phyloP scores from a whole-genome alignment of 1,140 invertebrate species.

The Drosophila ercepeae region DNA sequence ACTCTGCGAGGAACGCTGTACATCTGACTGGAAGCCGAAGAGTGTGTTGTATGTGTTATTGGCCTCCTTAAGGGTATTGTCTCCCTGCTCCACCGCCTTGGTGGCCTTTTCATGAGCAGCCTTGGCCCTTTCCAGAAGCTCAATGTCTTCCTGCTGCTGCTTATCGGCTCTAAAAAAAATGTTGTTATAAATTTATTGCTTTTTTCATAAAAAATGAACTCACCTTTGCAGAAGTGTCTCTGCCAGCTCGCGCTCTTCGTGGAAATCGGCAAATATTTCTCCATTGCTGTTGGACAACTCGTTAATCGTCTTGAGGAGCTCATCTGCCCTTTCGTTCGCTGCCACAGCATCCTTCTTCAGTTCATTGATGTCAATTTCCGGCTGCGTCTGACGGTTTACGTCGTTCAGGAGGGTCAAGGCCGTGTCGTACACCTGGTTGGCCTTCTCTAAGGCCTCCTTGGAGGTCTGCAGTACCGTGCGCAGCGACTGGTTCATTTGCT shows the following conservation, averaged over 20 bases:
- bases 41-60: slow-evolving; percentile 91
- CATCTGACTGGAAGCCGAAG: slow-evolving; percentile 94
- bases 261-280: slow-evolving; percentile 68
- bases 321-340: slow-evolving; percentile 85
- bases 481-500: slow-evolving; percentile 87
- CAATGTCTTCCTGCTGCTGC: slow-evolving; percentile 83
- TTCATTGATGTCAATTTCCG: slow-evolving; percentile 88
- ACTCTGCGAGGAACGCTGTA: slow-evolving; percentile 90
- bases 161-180: slow-evolving; percentile 61
- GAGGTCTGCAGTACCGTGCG: slow-evolving; percentile 88
- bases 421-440: slow-evolving; percentile 90
- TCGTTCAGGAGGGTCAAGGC: slow-evolving; percentile 91
- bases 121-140: slow-evolving; percentile 87
- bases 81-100: slow-evolving; percentile 92
- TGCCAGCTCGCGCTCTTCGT: slow-evolving; percentile 87
- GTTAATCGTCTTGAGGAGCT: slow-evolving; percentile 61
- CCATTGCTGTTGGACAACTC: slow-evolving; percentile 67
- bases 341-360: slow-evolving; percentile 88
- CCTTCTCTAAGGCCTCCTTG: slow-evolving; percentile 88
- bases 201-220: slow-evolving; percentile 43
- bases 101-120: slow-evolving; percentile 90
- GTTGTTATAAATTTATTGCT: not conserved
- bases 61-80: slow-evolving; percentile 93
- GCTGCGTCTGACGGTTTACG: slow-evolving; percentile 90
- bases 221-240: slow-evolving; percentile 88